Evolutionary conservation across 2,797 vertebrate genomes (phyloP).

Genomic region (Spheniscus humboldti): DNA sequence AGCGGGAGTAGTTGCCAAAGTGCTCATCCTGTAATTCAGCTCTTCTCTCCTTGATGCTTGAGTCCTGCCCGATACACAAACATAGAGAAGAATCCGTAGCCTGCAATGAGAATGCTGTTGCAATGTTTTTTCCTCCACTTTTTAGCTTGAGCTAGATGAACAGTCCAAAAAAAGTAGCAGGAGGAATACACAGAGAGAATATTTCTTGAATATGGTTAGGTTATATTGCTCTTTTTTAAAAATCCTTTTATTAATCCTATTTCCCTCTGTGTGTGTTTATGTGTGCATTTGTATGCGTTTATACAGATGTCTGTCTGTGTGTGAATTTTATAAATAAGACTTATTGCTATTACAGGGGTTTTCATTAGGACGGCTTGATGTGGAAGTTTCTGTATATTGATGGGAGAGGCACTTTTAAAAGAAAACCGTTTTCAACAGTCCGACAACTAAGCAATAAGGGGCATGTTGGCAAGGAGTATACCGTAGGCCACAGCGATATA

Average conservation of each 20-base stretch:
- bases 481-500: rapidly evolving
- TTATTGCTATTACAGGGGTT: background rate
- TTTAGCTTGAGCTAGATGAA: background rate
- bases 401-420: background rate
- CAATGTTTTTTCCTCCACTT: rapidly evolving
- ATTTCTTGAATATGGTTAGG: background rate
- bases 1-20: background rate
- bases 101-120: background rate
- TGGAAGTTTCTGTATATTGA: background rate
- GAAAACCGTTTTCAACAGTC: background rate
- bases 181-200: background rate
- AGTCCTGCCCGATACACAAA: background rate
- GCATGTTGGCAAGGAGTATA: rapidly evolving
- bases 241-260: background rate
- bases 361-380: background rate
- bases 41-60: background rate
- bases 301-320: background rate
- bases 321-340: background rate
- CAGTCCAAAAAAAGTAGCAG: background rate
- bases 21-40: background rate
- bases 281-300: background rate
- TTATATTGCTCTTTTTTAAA: background rate
- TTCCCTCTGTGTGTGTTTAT: background rate
- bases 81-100: background rate
- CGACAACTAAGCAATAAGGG: background rate